Base-by-base conservation (phyloP, 2,888 invertebrate species). In the Nephrotoma guestfalica region DNA sequence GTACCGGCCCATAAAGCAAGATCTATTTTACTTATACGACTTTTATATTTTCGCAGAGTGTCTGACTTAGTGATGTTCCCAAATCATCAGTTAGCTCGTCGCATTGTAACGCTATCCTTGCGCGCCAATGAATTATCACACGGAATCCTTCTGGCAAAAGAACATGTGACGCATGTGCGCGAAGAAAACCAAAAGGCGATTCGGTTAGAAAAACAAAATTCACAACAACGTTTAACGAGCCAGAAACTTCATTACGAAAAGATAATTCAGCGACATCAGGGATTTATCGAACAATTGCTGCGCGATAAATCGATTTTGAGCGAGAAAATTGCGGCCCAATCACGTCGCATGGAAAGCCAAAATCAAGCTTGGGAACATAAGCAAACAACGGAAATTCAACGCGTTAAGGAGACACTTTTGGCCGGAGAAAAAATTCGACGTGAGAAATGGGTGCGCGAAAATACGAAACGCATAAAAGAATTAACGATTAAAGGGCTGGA, bases 401-500 rank as follows among this genome's bases (percentile, higher is more conserved):
- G 95, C 88, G 93, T 94, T 47, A 95, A 95, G 89, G 96, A 97
- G 90, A 95, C 95, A 89, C 95, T 95, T 88, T 92, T 94, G 41
- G 96, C 96, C 41, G 95, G 96, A 0, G 97, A 97, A 90, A 97
- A 96, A 90, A 92, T 94, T 13, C 91, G 94, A 9, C 91, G 95
- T 41, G 96, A 97, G 89, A 94, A 95, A 86, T 97, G 97, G 97
- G 94, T 97, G 83, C 94, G 96, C 86, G 94, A 94, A 87, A 96
- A 96, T 91, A 96, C 96, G 3, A 95, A 96, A 89, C 96, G 96
- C 91, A 96, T 97, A 86, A 96, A 97, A 93, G 96, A 97, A 90
- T 92, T 96, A 89, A 97, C 97, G 4, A 96, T 97, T 0, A 97
- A 96, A 92, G 96, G 97, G 0, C 90, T 97, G n/a, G 97, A 97